Evolutionary conservation across 2,888 invertebrate genomes (phyloP), one percentile per base, ranked within the genome.

Genomic region (Dryomyza anilis): DNA sequence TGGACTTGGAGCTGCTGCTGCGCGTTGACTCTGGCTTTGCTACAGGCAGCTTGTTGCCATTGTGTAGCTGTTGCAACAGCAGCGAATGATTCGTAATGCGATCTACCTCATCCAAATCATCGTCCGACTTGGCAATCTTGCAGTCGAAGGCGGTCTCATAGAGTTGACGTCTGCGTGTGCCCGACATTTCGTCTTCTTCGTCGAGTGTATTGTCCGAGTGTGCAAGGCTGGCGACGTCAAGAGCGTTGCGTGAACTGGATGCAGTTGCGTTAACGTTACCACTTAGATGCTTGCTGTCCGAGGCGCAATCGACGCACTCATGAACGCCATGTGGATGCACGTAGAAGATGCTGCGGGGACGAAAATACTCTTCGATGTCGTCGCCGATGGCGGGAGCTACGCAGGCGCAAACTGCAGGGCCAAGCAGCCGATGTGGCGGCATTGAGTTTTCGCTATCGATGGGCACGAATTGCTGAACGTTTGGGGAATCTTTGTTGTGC

Each of bases 71-170:
- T 80, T 89, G 89, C 64, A 89, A 82, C 60, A 93, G 84, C 58
- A 91, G 89, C 14, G 92, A 91, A 76, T 93, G 93, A 78, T 93
- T 93, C 71, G 91, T 90, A 68, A 93, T 89, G 67, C 91, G 89
- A 74, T 93, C 93, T 59, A 93, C 89, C 76, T 93, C 93, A 78
- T 93, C 86, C 73, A 93, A 91, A 72, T 89, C 89, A 74, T 91
- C 90, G 74, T 91, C 90, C 8, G 93, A 93, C 70, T 91, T 89
- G 78, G 89, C 90, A 76, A 93, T 89, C 83, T 92, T 92, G 83
- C 93, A 93, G 83, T 94, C 94, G 83, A 94, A 94, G 65, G 94
- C 94, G 64, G 94, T 94, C 84, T 94, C 94, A 82, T 94, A 94
- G 63, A 94, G 87, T 84, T 92, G 92, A 76, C 92, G 87, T 81